A percentile compares a stretch with the other conserved stretches of the same genome.
Conservation (phyloP, 2,113 vertebrate species). For the Malurus elegans region DNA sequence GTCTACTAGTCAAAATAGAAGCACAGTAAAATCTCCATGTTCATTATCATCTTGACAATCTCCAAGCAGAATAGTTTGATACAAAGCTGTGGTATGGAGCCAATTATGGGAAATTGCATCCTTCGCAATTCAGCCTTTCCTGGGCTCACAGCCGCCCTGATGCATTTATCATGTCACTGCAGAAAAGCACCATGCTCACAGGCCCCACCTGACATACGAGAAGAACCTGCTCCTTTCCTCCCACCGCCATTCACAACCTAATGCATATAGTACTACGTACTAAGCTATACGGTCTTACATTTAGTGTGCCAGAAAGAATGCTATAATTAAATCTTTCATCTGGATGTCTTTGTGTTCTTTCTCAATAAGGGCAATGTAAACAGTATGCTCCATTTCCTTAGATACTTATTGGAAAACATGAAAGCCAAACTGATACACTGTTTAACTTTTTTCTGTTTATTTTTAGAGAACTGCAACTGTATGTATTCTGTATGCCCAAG, state of each 20-base stretch:
- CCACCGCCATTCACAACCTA: background rate
- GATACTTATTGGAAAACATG: background rate
- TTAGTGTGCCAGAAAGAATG: background rate
- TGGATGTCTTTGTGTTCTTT: background rate
- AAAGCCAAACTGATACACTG: background rate
- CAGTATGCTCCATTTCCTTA: background rate
- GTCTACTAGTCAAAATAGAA: slow-evolving; percentile 27
- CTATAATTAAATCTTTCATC: background rate
- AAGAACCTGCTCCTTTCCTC: background rate
- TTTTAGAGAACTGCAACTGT: background rate
- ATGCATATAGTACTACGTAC: background rate
- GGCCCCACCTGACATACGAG: background rate
- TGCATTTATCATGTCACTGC: background rate
- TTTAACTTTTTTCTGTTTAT: background rate
- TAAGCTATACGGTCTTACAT: background rate
- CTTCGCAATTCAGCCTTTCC: background rate
- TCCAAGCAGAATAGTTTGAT: background rate
- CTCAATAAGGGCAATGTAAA: background rate
- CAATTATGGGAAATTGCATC: slow-evolving; percentile 23
- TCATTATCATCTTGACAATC: slow-evolving; percentile 11
- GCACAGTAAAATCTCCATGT: slow-evolving; percentile 22
- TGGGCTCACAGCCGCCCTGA: background rate
- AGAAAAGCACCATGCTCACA: background rate
- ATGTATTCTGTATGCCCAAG: background rate
- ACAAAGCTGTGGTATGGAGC: background rate